These are phyloP conservation scores for Argya squamiceps DNA, from an alignment of 2,797 vertebrate genomes.

Conservation along the genomic window DNA sequence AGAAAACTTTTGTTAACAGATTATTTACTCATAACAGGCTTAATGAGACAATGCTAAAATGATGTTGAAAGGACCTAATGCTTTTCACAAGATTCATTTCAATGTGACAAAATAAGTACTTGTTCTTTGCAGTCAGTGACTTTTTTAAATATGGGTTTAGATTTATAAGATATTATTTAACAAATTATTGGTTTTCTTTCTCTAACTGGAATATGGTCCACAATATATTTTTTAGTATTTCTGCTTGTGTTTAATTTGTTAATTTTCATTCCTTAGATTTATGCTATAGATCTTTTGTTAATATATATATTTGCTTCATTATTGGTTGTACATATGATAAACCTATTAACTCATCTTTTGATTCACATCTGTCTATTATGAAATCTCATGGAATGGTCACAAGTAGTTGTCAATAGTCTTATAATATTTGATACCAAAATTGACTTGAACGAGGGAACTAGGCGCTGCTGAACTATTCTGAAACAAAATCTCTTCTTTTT, in stretches of 20 bases:
- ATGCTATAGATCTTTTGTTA: background rate
- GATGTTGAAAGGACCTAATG: background rate
- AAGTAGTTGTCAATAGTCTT: background rate
- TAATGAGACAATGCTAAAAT: conserved; percentile 21
- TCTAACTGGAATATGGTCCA: background rate
- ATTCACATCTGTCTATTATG: background rate
- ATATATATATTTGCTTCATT: background rate
- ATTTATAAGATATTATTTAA: background rate
- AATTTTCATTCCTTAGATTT: background rate
- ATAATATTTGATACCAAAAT: background rate
- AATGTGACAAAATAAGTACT: background rate
- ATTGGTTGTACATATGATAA: background rate
- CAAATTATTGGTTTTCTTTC: background rate
- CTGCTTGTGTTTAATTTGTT: background rate
- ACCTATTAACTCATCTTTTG: background rate
- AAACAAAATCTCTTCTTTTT: background rate
- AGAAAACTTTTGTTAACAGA: background rate
- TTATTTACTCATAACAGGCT: conserved; percentile 4
- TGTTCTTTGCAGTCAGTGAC: background rate
- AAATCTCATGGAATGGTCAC: background rate
- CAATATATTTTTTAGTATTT: background rate
- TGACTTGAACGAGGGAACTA: background rate
- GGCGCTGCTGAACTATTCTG: background rate
- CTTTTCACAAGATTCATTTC: background rate
- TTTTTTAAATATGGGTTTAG: background rate